A percentile compares a stretch with the other conserved stretches of the same genome.
phyloP scores from a whole-genome alignment of 2,797 vertebrate species.

The Chelon auratus region DNA sequence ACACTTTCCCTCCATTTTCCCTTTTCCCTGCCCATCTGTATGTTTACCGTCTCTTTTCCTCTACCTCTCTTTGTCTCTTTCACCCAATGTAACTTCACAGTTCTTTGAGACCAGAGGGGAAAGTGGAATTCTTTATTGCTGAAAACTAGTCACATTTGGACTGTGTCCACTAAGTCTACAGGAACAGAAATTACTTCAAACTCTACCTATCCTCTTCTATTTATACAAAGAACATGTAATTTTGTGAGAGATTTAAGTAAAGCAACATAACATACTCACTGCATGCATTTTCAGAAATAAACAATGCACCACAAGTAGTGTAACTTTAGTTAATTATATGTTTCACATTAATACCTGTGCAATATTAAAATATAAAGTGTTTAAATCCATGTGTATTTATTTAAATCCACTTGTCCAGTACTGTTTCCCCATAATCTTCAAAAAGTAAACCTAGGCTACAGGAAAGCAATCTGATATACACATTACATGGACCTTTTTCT shows the following conservation, averaged over 20 bases:
- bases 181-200: slow-evolving; percentile 44
- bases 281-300: slow-evolving; percentile 9
- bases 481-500: no score
- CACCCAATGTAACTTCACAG: slow-evolving; percentile 54
- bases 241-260: slow-evolving; percentile 16
- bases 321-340: neutral
- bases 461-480: no score
- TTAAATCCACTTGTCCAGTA: neutral
- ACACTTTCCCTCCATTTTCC: slow-evolving; percentile 70
- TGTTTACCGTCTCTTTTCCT: slow-evolving; percentile 51
- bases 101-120: slow-evolving; percentile 31
- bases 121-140: slow-evolving; percentile 30
- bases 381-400: neutral
- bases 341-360: no score
- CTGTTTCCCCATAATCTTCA: neutral
- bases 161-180: slow-evolving; percentile 44
- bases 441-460: no score
- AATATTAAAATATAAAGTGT: no score
- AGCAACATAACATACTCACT: neutral
- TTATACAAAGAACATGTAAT: slow-evolving; percentile 4
- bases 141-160: slow-evolving; percentile 64
- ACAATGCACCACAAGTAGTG: neutral
- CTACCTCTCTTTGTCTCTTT: slow-evolving; percentile 47
- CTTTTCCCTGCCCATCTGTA: slow-evolving; percentile 60
- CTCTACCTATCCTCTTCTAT: slow-evolving; percentile 16